A percentile compares a stretch with the other conserved stretches of the same genome.
phyloP scores from a whole-genome alignment of 2,888 invertebrate genomes.

The Trileptium ribeirensis region DNA sequence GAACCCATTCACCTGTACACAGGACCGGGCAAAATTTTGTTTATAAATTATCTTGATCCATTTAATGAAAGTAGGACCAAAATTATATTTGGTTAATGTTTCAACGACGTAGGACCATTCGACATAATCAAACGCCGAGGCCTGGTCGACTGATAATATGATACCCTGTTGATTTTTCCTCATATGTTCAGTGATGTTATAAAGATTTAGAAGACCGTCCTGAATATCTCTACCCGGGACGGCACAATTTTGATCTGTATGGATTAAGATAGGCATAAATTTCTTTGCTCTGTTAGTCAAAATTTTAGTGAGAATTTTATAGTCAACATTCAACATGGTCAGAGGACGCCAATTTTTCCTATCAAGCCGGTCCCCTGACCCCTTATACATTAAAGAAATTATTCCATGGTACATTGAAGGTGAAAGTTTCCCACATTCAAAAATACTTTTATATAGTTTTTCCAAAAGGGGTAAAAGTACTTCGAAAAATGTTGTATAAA shows the following conservation, averaged over 20 bases:
- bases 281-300: background rate
- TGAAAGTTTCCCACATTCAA: background rate
- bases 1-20: slow-evolving; percentile 9
- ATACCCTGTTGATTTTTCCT: background rate
- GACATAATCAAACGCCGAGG: slow-evolving; percentile 5
- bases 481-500: background rate
- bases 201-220: background rate
- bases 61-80: background rate
- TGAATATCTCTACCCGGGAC: slow-evolving; percentile 17
- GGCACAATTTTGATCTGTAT: slow-evolving; percentile 10
- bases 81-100: background rate
- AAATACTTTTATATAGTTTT: background rate
- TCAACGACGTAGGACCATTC: background rate
- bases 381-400: slow-evolving; percentile 11
- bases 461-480: background rate
- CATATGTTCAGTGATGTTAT: background rate
- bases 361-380: background rate
- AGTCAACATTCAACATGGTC: slow-evolving; percentile 17
- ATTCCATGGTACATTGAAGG: background rate
- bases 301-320: slow-evolving; percentile 17
- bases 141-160: slow-evolving; percentile 9
- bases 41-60: background rate
- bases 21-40: background rate
- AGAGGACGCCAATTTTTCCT: slow-evolving; percentile 13
- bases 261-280: background rate